Evolutionary conservation across 2,888 invertebrate genomes (phyloP).

Genomic region (Cephus nigrinus): DNA sequence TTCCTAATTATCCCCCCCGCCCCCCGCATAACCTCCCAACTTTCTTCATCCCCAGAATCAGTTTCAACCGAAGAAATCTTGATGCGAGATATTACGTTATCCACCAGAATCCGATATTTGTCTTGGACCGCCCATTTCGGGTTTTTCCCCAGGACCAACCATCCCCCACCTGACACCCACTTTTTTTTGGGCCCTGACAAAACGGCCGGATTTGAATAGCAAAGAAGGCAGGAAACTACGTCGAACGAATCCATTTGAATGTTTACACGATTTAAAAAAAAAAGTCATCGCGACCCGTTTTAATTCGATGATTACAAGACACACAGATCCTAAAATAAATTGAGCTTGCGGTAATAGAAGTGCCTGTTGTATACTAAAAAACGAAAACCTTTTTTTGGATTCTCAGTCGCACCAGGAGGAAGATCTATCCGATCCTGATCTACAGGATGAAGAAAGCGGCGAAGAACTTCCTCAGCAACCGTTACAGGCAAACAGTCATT

Average conservation of each 20-base stretch:
- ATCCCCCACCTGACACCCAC: no score
- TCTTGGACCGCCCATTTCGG: slow-evolving; percentile 44
- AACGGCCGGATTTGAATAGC: slow-evolving; percentile 33
- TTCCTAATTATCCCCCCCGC: no score
- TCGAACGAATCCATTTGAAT: slow-evolving; percentile 42
- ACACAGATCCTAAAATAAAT: background rate
- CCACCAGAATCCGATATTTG: slow-evolving; percentile 43
- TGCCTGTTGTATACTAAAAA: background rate
- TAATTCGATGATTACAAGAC: background rate
- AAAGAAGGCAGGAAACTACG: slow-evolving; percentile 3
- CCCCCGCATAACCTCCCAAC: no score
- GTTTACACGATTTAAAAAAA: background rate
- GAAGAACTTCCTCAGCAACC: slow-evolving; percentile 63
- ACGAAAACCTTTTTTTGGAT: slow-evolving; percentile 25
- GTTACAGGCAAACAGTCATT: slow-evolving; percentile 53
- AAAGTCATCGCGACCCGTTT: background rate
- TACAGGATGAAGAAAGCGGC: slow-evolving; percentile 69
- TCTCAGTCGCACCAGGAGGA: slow-evolving; percentile 72
- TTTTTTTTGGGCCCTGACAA: no score
- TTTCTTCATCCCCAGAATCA: no score
- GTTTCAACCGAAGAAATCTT: no score
- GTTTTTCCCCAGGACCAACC: slow-evolving; percentile 30
- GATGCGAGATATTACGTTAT: background rate
- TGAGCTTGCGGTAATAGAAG: background rate
- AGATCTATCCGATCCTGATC: slow-evolving; percentile 69